Percentiles rank a stretch among this genome's conserved stretches.
These are phyloP conservation scores for Drosophila formosana DNA, from an alignment of 2,888 invertebrate species.

Conservation along the genomic window DNA sequence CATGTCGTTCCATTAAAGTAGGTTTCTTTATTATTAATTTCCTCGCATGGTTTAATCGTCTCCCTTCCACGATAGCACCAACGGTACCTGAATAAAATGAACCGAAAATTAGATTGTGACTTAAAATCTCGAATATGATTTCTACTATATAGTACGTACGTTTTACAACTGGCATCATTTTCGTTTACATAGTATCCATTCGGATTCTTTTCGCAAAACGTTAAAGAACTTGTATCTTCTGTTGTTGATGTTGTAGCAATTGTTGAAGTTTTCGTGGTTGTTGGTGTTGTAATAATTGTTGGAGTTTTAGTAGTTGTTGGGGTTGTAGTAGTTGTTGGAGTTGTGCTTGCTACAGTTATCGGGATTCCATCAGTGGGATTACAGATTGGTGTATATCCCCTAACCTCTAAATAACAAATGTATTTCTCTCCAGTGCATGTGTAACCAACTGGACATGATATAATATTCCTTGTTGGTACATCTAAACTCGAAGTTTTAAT, in stretches of 20 bases:
- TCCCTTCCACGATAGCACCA: neutral
- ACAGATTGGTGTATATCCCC: constrained; percentile 36
- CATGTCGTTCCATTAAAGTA: neutral
- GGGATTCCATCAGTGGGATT: neutral
- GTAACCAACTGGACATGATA: constrained; percentile 46
- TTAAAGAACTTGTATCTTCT: constrained; percentile 1
- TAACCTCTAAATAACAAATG: constrained; percentile 47
- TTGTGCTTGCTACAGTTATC: neutral
- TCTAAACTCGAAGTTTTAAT: constrained; percentile 23
- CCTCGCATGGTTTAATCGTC: neutral
- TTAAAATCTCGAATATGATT: neutral
- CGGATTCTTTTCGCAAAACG: constrained; percentile 9
- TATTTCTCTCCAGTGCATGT: constrained; percentile 60
- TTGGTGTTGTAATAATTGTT: neutral
- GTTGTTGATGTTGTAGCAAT: constrained; percentile 6
- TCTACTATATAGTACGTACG: constrained; percentile 23
- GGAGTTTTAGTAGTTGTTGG: neutral
- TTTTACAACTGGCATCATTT: constrained; percentile 48
- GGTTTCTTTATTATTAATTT: neutral
- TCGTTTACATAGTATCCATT: constrained; percentile 17
- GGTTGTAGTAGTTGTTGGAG: neutral
- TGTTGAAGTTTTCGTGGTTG: neutral
- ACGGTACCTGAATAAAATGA: neutral
- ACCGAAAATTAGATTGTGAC: neutral
- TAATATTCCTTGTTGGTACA: constrained; percentile 20